Evolutionary conservation across 1,140 invertebrate genomes (phyloP), one percentile per base, ranked within the genome.

Genomic region (Solenopsis invicta): DNA sequence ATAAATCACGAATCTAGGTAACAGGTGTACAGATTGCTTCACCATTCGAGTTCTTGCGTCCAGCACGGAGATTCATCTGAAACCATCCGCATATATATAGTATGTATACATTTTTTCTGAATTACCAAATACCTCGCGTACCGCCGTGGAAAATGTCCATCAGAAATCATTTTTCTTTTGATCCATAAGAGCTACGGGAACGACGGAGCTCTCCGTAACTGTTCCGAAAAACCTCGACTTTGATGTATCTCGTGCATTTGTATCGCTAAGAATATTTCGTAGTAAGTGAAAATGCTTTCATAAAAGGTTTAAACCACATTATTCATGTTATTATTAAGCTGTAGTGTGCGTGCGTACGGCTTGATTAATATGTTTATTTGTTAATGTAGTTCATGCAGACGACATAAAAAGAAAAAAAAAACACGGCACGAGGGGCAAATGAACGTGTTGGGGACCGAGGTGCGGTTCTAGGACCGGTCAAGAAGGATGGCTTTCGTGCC

Each of bases 1-100:
- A 91, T 91, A 91, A 91, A 91, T 91, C 90, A 91, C 86, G 52
- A 84, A 91, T 91, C 90, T 91, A 91, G 90, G 90, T 88, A 91
- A 91, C 90, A 91, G 90, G 90, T 91, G 90, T 91, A 91, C 86
- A 64, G 74, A 88, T 91, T 88, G 86, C 88, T 71, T 89, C 84
- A 88, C 86, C 62, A 67, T 86, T 66, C 84, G 69, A 75, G 78
- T 84, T 89, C 86, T 86, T 89, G 71, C 82, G 13, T 74, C 37
- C 54, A 74, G 61, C 75, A 59, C 66, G 81, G 74, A 88, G 59
- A 69, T 90, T 61, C 67, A 71, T 77, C 71, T 24, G 74, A 80
- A 78, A 34, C 56, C 76, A 34, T 90, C 56, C 81, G 72, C 86
- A 72, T 90, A 29, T 29, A 29, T 2, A 29, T n/a, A 29, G 76